These are phyloP conservation scores for Bursaphelenchus okinawaensis DNA, from an alignment of 2,888 invertebrate genomes.

Conservation along the genomic window DNA sequence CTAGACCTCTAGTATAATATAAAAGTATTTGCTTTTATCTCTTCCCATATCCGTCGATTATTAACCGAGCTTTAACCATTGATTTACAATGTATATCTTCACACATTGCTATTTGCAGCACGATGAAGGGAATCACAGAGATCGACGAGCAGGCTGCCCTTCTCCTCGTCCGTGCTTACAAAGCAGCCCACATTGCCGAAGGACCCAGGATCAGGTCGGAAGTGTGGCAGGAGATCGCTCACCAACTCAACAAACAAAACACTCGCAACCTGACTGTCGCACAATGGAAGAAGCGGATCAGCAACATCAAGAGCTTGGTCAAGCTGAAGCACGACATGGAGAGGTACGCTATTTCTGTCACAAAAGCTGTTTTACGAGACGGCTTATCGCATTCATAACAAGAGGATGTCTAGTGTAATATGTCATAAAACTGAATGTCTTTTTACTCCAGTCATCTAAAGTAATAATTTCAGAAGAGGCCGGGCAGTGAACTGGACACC, in stretches of 20 bases:
- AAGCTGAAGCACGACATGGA: conserved; percentile 12
- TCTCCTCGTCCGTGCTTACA: conserved; percentile 14
- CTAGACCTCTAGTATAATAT: too few species aligned
- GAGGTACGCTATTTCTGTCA: too few species aligned
- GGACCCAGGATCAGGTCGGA: conserved; percentile 6
- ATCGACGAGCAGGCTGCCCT: conserved; percentile 12
- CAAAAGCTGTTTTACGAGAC: too few species aligned
- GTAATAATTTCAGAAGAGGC: conserved; percentile 4
- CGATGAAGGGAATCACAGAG: conserved; percentile 13
- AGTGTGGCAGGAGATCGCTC: conserved; percentile 11
- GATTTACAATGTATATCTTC: too few species aligned
- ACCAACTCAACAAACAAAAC: conserved; percentile 9
- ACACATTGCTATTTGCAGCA: too few species aligned
- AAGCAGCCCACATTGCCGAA: background rate
- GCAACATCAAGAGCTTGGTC: conserved; percentile 10
- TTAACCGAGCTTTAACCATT: too few species aligned
- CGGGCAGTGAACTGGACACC: conserved; percentile 7
- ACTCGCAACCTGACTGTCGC: conserved; percentile 12
- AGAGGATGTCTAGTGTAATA: too few species aligned
- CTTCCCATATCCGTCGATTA: too few species aligned
- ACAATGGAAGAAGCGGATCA: conserved; percentile 14
- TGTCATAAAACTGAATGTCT: too few species aligned
- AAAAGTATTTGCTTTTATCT: too few species aligned
- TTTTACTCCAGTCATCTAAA: too few species aligned
- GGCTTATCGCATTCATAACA: too few species aligned